A percentile compares a stretch with the other conserved stretches of the same genome.
These are phyloP conservation scores for Sinella curviseta DNA, from an alignment of 1,140 invertebrate genomes.

Conservation along the genomic window DNA sequence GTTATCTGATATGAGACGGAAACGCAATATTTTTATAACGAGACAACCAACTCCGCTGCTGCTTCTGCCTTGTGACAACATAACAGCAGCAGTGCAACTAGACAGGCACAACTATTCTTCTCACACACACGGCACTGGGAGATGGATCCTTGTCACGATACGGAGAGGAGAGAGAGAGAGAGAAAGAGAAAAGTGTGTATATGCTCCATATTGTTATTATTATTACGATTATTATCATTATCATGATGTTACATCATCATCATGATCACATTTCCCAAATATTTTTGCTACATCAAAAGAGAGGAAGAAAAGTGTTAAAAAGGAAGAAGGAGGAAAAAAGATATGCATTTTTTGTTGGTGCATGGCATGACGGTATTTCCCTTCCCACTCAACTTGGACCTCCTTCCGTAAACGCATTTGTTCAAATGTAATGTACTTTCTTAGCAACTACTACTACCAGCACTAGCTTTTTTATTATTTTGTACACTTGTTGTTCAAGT, in stretches of 20 bases:
- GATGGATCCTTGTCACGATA: neutral
- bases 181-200: neutral
- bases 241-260: constrained; percentile 26
- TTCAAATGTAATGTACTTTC: too few species aligned
- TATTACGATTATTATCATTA: constrained; percentile 14
- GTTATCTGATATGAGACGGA: too few species aligned
- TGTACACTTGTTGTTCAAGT: too few species aligned
- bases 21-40: too few species aligned
- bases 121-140: too few species aligned
- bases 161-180: neutral
- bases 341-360: neutral
- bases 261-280: constrained; percentile 21
- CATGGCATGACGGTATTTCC: too few species aligned
- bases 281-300: neutral
- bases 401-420: too few species aligned
- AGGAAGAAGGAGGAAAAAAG: neutral
- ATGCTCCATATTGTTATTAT: constrained; percentile 13
- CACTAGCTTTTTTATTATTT: neutral
- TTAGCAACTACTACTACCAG: too few species aligned
- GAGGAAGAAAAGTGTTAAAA: neutral
- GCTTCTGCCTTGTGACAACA: neutral
- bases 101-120: too few species aligned
- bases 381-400: too few species aligned
- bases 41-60: too few species aligned
- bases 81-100: neutral